Evolutionary conservation across 1,140 invertebrate genomes (phyloP).

Genomic region (Bombyx mandarina): DNA sequence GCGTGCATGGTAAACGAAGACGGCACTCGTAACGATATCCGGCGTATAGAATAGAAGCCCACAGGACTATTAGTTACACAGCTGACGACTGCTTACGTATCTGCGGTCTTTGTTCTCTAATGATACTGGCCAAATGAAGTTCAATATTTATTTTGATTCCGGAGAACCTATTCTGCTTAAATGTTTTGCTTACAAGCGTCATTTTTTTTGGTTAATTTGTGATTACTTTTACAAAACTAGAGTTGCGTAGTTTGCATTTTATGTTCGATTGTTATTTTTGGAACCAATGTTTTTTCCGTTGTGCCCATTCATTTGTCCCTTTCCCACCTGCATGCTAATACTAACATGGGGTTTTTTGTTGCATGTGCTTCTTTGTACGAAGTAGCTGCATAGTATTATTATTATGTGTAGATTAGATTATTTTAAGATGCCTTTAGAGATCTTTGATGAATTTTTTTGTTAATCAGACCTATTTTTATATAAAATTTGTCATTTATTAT

Average conservation of each 20-base stretch:
- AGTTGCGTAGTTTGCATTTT: constrained; percentile 52
- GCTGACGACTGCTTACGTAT: constrained; percentile 38
- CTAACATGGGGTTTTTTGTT: constrained; percentile 35
- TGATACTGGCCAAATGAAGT: constrained; percentile 67
- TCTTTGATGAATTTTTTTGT: too few species aligned
- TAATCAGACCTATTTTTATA: too few species aligned
- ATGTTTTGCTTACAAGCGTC: constrained; percentile 64
- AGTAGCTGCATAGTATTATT: too few species aligned
- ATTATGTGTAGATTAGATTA: constrained; percentile 17
- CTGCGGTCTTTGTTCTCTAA: constrained; percentile 46
- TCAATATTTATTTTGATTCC: constrained; percentile 67
- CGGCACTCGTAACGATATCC: background rate
- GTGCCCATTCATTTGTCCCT: constrained; percentile 42
- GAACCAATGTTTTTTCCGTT: constrained; percentile 70
- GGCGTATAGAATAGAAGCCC: background rate
- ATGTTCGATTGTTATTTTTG: constrained; percentile 57
- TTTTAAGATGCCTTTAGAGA: constrained; percentile 42
- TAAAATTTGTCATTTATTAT: too few species aligned
- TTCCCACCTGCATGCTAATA: constrained; percentile 57
- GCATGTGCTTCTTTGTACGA: constrained; percentile 57
- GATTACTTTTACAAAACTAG: constrained; percentile 42
- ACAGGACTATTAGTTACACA: constrained; percentile 1
- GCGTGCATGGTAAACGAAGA: constrained; percentile 31
- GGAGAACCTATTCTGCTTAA: constrained; percentile 71
- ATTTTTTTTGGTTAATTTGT: constrained; percentile 52